These are phyloP conservation scores for Apostichopus leukothele DNA, from an alignment of 53 echinoderm and acorn worm genomes.

Conservation along the genomic window DNA sequence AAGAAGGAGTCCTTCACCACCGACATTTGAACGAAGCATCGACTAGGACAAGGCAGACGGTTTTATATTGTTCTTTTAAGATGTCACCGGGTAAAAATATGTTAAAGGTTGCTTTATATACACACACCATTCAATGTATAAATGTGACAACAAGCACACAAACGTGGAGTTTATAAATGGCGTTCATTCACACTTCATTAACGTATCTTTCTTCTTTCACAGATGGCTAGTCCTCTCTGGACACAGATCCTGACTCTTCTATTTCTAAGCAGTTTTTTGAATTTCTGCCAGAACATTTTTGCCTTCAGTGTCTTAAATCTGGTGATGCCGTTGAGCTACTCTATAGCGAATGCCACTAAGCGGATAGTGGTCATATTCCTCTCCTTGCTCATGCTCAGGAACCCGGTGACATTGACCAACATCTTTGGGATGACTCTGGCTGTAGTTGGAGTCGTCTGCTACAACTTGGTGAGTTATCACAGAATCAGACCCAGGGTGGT, in stretches of 20 bases:
- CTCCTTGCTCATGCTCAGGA: conserved; percentile 84
- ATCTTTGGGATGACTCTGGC: conserved; percentile 88
- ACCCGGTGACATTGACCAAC: conserved; percentile 89
- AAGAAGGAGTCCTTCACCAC: too few species aligned
- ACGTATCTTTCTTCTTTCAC: conserved; percentile 5
- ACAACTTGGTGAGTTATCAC: conserved; percentile 76
- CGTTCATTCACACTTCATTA: background rate
- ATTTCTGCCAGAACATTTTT: conserved; percentile 95
- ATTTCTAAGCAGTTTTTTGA: conserved; percentile 73
- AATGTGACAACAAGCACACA: too few species aligned
- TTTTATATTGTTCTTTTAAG: too few species aligned
- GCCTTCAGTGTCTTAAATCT: conserved; percentile 94
- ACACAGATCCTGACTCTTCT: conserved; percentile 68
- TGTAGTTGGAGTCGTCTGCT: conserved; percentile 85
- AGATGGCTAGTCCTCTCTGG: conserved; percentile 78
- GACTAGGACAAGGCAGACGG: too few species aligned
- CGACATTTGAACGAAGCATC: too few species aligned
- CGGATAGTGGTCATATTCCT: conserved; percentile 81
- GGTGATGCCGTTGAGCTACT: conserved; percentile 91
- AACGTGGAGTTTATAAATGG: too few species aligned
- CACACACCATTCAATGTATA: too few species aligned
- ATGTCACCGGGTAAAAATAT: too few species aligned
- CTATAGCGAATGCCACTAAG: conserved; percentile 96
- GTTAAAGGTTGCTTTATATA: too few species aligned
- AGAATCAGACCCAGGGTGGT: too few species aligned